Conservation (phyloP, 2,113 vertebrate species). For the Prolemur simus region DNA sequence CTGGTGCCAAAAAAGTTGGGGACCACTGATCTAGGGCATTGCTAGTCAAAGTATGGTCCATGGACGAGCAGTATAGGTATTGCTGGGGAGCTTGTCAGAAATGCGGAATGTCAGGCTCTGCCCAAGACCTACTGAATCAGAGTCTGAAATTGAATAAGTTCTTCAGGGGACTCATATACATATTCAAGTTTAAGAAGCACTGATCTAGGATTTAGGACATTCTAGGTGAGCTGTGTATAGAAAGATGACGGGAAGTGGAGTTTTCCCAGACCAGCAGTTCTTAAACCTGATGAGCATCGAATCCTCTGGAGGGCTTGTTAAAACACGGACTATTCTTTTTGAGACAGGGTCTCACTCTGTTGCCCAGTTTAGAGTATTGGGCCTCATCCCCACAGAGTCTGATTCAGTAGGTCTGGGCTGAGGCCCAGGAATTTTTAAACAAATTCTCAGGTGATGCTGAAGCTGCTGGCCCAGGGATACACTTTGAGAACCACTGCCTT, state of each 20-base stretch:
- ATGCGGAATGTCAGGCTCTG: background rate
- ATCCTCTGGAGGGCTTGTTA: background rate
- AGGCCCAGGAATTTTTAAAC: background rate
- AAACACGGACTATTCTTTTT: background rate
- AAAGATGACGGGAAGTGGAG: background rate
- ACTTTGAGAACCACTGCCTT: background rate
- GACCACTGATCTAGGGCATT: background rate
- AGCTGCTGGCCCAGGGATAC: background rate
- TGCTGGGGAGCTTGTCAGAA: background rate
- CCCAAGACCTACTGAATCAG: background rate
- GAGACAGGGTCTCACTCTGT: too few relatives aligned
- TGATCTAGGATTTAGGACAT: background rate
- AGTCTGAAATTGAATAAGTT: background rate
- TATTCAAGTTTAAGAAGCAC: background rate
- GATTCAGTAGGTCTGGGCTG: background rate
- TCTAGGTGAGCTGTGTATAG: background rate
- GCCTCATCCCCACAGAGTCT: background rate
- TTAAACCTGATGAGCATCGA: background rate
- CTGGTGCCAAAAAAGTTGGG: too few relatives aligned
- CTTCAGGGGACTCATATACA: background rate
- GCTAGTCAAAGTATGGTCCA: background rate
- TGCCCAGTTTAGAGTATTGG: background rate
- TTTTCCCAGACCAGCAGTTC: background rate
- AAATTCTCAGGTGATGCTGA: background rate
- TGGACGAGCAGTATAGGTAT: background rate